Percentiles rank a stretch among this genome's conserved stretches.
Evolutionary conservation across 2,888 invertebrate genomes (phyloP).

Genomic region (Leptopilina myrica): DNA sequence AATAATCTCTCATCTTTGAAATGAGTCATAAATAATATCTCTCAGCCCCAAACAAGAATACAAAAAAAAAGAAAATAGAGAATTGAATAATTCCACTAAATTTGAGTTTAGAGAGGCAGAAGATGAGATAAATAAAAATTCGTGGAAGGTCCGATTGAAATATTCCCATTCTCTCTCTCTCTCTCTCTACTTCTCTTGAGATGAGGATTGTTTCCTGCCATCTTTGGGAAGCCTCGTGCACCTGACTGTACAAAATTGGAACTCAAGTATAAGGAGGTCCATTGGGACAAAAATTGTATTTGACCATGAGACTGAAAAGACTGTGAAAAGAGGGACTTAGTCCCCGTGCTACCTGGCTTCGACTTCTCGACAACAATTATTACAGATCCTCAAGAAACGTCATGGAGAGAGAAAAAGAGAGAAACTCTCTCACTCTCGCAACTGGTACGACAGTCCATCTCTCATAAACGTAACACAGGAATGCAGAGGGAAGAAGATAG

Average conservation of each 20-base stretch:
- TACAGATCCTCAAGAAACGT: slow-evolving; percentile 27
- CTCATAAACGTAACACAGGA: slow-evolving; percentile 33
- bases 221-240: slow-evolving; percentile 12
- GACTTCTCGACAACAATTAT: slow-evolving; percentile 39
- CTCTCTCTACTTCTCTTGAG: not conserved
- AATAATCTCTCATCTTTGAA: not conserved
- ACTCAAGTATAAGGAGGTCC: not conserved
- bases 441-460: slow-evolving; percentile 13
- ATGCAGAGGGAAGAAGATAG: slow-evolving; percentile 31
- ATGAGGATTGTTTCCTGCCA: slow-evolving; percentile 24
- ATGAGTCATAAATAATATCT: slow-evolving; percentile 4
- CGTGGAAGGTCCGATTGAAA: slow-evolving; percentile 33
- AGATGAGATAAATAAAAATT: slow-evolving; percentile 32
- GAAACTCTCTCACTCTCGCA: not conserved
- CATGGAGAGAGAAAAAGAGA: slow-evolving; percentile 8
- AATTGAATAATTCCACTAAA: slow-evolving; percentile 23
- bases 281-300: slow-evolving; percentile 26
- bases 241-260: slow-evolving; percentile 27
- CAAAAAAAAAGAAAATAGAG: not conserved
- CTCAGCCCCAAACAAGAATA: not conserved
- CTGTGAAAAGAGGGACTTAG: slow-evolving; percentile 18
- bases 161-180: not conserved
- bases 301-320: slow-evolving; percentile 23
- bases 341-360: slow-evolving; percentile 21
- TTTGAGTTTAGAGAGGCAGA: not conserved